phyloP scores from a whole-genome alignment of 2,888 invertebrate species.

The Synergus itoensis region DNA sequence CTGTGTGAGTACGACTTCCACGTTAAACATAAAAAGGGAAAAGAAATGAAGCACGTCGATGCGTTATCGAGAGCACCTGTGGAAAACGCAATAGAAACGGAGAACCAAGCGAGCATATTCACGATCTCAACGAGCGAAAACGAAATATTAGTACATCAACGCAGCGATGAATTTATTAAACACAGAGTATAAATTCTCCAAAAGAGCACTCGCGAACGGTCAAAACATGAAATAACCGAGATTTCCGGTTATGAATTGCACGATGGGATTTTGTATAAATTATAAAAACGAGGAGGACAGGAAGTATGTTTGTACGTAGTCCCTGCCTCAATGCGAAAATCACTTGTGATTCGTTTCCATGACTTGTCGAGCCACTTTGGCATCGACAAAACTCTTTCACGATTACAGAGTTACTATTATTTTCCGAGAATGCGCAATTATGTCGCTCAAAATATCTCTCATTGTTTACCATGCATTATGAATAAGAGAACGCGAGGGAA shows the following conservation, averaged over 20 bases:
- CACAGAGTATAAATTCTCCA: no score
- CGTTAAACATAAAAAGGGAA: slow-evolving; percentile 4
- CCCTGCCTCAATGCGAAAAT: not conserved
- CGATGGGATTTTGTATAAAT: not conserved
- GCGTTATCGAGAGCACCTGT: slow-evolving; percentile 38
- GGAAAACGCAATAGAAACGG: not conserved
- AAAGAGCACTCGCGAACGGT: not conserved
- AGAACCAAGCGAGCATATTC: not conserved
- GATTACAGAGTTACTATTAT: no score
- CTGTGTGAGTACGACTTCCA: slow-evolving; percentile 41
- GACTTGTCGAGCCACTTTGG: slow-evolving; percentile 55
- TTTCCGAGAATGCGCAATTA: slow-evolving; percentile 53
- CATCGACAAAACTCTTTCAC: slow-evolving; percentile 46
- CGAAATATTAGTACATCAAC: slow-evolving; percentile 41
- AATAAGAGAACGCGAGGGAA: slow-evolving; percentile 52
- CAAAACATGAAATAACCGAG: not conserved
- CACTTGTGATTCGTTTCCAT: slow-evolving; percentile 42
- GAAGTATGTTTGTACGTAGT: slow-evolving; percentile 12
- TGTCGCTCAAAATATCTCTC: slow-evolving; percentile 48
- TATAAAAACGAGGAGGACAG: not conserved
- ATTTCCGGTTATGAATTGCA: not conserved
- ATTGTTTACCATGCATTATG: slow-evolving; percentile 56
- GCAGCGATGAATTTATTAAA: not conserved
- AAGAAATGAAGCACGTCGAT: slow-evolving; percentile 32
- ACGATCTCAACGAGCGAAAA: slow-evolving; percentile 23